These are phyloP conservation scores for Ectobius pallidus DNA, from an alignment of 2,888 invertebrate genomes.

Conservation along the genomic window DNA sequence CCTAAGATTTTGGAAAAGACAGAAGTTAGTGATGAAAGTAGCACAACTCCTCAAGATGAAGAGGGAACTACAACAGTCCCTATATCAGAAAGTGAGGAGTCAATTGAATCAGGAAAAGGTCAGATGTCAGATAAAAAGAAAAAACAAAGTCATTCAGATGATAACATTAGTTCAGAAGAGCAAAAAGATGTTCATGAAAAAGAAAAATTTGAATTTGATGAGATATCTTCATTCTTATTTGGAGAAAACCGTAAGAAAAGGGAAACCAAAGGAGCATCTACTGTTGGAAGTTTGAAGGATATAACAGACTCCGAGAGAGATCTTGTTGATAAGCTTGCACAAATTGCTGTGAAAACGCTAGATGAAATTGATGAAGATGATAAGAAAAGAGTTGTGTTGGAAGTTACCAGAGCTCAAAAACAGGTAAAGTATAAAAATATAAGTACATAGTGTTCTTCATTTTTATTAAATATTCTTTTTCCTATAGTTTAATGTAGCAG, in stretches of 20 bases:
- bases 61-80: not conserved
- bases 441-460: too few species aligned
- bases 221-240: too few species aligned
- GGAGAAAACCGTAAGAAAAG: conserved; percentile 29
- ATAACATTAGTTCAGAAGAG: not conserved
- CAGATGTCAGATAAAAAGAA: not conserved
- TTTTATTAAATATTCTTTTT: too few species aligned
- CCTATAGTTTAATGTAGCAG: too few species aligned
- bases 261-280: conserved; percentile 41
- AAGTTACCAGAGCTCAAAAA: conserved; percentile 56
- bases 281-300: conserved; percentile 45
- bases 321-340: conserved; percentile 54
- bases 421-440: too few species aligned
- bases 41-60: not conserved
- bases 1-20: not conserved
- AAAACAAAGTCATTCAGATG: not conserved
- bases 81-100: not conserved
- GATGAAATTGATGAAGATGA: conserved; percentile 60
- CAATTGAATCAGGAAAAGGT: not conserved
- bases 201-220: conserved; percentile 20
- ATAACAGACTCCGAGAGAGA: conserved; percentile 46
- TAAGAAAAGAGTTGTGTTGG: conserved; percentile 56
- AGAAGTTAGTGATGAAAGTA: not conserved
- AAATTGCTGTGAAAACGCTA: conserved; percentile 56
- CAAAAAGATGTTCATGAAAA: conserved; percentile 11